A percentile compares a stretch with the other conserved stretches of the same genome.
These are phyloP conservation scores for Drosophila maculinotata DNA, from an alignment of 2,888 invertebrate genomes.

Conservation along the genomic window DNA sequence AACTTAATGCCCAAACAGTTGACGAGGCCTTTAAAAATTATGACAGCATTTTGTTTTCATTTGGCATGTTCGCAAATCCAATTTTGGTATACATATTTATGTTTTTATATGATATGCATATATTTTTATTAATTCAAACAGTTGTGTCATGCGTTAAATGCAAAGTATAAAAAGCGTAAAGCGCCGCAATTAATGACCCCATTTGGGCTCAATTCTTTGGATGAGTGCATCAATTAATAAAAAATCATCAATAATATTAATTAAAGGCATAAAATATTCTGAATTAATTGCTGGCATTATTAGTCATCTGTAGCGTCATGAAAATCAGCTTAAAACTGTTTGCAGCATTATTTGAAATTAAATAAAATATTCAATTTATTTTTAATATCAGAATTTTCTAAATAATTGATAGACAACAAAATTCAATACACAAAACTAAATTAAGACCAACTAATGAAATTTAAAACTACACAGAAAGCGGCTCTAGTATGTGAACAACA, in stretches of 20 bases:
- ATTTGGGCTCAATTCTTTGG: slow-evolving; percentile 15
- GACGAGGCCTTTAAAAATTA: slow-evolving; percentile 58
- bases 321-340: too few species aligned
- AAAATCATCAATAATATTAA: slow-evolving; percentile 27
- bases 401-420: neutral
- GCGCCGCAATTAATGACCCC: slow-evolving; percentile 28
- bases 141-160: neutral
- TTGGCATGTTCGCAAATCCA: slow-evolving; percentile 34
- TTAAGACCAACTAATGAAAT: neutral
- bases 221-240: slow-evolving; percentile 40
- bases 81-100: slow-evolving; percentile 22
- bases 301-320: neutral
- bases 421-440: neutral
- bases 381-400: too few species aligned
- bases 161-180: neutral
- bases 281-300: slow-evolving; percentile 15
- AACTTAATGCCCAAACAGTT: slow-evolving; percentile 56
- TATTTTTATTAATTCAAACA: slow-evolving; percentile 30
- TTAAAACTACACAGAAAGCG: neutral
- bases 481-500: too few species aligned
- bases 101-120: slow-evolving; percentile 26
- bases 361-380: too few species aligned
- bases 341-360: too few species aligned
- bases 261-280: slow-evolving; percentile 20
- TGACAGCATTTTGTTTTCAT: slow-evolving; percentile 58